A percentile compares a stretch with the other conserved stretches of the same genome.
Evolutionary conservation across 2,113 vertebrate species (phyloP).

Genomic region (Phyllostomus discolor): DNA sequence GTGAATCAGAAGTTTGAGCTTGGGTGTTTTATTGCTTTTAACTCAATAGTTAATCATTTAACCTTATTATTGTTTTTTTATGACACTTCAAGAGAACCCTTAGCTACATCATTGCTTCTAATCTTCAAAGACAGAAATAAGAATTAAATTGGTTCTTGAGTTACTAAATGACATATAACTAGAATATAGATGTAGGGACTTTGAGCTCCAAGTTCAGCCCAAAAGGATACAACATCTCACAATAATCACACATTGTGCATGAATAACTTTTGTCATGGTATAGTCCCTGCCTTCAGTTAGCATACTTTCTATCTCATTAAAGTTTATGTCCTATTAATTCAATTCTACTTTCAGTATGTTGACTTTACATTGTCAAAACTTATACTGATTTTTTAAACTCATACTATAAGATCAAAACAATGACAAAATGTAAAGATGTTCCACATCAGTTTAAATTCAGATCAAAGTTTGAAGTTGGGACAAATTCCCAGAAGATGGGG

Average conservation of each 20-base stretch:
- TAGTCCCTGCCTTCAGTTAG: neutral
- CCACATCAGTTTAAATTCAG: neutral
- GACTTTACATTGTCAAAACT: neutral
- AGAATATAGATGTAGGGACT: neutral
- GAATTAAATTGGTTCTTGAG: neutral
- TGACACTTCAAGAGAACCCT: neutral
- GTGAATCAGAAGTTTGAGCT: neutral
- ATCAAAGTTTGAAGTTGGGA: neutral
- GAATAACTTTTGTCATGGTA: neutral
- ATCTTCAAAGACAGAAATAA: neutral
- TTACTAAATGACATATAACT: neutral
- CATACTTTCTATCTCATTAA: neutral
- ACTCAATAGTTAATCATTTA: neutral
- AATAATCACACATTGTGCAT: neutral
- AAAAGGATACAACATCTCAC: neutral
- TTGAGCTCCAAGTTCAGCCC: neutral
- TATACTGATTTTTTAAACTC: neutral
- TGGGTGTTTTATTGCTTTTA: neutral
- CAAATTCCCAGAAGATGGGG: neutral
- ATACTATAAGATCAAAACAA: neutral
- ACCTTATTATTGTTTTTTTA: neutral
- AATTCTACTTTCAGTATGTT: neutral
- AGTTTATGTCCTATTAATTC: neutral
- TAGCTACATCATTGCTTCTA: neutral
- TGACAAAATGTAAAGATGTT: neutral